Conservation (phyloP, 2,113 vertebrate species). For the Manacus vitellinus region DNA sequence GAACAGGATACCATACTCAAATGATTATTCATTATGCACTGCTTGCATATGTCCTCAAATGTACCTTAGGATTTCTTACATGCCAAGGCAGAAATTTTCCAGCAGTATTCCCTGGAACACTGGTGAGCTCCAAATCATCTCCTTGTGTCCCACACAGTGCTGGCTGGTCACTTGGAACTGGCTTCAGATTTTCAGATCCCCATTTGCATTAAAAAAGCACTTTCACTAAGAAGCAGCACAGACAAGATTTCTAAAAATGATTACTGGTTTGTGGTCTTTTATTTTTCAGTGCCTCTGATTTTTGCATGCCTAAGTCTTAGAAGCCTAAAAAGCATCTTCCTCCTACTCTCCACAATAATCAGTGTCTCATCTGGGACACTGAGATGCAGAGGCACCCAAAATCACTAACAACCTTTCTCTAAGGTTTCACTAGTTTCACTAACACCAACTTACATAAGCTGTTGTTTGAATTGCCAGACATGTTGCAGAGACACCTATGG, state of each 20-base stretch:
- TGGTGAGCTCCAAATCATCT: not conserved
- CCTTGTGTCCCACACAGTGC: not conserved
- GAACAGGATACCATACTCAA: not conserved
- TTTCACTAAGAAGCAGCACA: not conserved
- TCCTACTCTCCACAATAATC: not conserved
- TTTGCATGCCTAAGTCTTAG: not conserved
- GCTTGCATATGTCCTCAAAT: not conserved
- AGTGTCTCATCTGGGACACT: not conserved
- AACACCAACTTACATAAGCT: not conserved
- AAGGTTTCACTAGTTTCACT: no score
- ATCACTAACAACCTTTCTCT: not conserved
- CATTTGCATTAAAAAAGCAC: slow-evolving; percentile 47
- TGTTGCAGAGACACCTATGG: slow-evolving; percentile 1
- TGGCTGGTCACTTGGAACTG: slow-evolving; percentile 25
- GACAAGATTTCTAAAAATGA: not conserved
- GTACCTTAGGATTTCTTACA: not conserved
- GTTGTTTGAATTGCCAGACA: slow-evolving; percentile 19
- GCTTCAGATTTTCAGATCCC: slow-evolving; percentile 5
- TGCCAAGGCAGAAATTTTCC: not conserved
- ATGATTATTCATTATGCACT: not conserved
- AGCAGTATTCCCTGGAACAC: not conserved
- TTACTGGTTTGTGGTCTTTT: not conserved
- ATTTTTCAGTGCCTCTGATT: slow-evolving; percentile 7
- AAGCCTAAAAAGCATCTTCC: not conserved
- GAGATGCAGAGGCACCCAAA: not conserved